phyloP scores from a whole-genome alignment of 1,140 invertebrate species.

The Belonocnema kinseyi region DNA sequence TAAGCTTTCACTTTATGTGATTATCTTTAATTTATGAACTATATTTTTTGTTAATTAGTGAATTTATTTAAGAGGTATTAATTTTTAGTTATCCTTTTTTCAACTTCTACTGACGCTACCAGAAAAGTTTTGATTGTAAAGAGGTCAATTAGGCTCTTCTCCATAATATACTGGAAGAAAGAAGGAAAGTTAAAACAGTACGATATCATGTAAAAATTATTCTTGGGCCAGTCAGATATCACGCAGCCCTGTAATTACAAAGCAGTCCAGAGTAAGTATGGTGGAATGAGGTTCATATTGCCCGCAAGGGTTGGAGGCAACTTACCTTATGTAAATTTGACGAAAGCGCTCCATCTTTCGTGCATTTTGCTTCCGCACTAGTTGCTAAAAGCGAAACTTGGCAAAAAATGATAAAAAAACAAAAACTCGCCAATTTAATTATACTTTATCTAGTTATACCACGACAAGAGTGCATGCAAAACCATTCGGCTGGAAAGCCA shows the following conservation, averaged over 20 bases:
- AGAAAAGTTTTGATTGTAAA: neutral
- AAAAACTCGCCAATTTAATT: conserved; percentile 10
- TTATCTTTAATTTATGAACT: too few species aligned
- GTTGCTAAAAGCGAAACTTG: neutral
- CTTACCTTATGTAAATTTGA: neutral
- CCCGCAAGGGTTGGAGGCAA: neutral
- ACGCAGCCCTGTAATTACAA: conserved; percentile 30
- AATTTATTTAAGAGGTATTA: too few species aligned
- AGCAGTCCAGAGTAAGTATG: neutral
- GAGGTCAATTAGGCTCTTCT: neutral
- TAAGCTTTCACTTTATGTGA: too few species aligned
- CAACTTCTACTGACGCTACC: neutral
- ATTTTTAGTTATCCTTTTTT: neutral
- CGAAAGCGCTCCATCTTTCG: neutral
- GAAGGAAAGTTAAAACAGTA: neutral
- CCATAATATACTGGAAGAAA: neutral
- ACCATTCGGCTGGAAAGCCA: neutral
- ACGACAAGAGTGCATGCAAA: conserved; percentile 2
- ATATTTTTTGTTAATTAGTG: too few species aligned
- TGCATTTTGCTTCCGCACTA: neutral
- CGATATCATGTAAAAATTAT: conserved; percentile 33
- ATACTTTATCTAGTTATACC: neutral
- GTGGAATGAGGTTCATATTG: neutral
- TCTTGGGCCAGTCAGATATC: neutral
- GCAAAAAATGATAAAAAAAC: neutral